Evolutionary conservation across 1,140 invertebrate species (phyloP).

Genomic region (Hypothenemus hampei): DNA sequence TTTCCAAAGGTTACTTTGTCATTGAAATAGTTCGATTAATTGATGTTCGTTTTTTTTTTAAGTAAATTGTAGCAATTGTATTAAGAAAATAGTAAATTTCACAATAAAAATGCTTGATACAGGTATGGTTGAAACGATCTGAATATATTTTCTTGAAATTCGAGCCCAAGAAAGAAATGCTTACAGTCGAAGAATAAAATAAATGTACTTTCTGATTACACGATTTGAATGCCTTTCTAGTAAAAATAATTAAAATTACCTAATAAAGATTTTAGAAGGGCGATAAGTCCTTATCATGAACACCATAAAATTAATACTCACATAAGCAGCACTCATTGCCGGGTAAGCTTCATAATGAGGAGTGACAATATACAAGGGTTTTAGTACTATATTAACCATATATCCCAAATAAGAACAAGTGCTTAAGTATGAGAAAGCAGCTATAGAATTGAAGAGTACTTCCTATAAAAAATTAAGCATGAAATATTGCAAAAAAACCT

Average conservation of each 20-base stretch:
- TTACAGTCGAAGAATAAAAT: too few species aligned
- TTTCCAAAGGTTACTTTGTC: too few species aligned
- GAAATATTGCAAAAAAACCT: not conserved
- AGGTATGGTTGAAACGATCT: too few species aligned
- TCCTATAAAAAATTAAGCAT: slow-evolving; percentile 56
- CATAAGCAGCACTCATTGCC: slow-evolving; percentile 77
- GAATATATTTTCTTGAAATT: too few species aligned
- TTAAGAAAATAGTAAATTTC: too few species aligned
- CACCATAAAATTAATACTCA: slow-evolving; percentile 55
- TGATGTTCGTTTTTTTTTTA: too few species aligned
- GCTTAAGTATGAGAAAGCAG: slow-evolving; percentile 68
- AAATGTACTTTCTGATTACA: too few species aligned
- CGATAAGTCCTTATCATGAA: not conserved
- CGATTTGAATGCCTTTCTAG: too few species aligned
- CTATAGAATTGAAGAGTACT: slow-evolving; percentile 67
- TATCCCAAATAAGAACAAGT: slow-evolving; percentile 71
- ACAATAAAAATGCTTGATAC: too few species aligned
- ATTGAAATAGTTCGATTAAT: too few species aligned
- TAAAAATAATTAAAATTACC: not conserved
- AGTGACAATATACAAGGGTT: slow-evolving; percentile 55
- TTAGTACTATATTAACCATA: slow-evolving; percentile 67
- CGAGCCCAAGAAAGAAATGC: too few species aligned
- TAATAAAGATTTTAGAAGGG: not conserved
- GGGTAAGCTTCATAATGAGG: slow-evolving; percentile 67
- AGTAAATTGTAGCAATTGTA: too few species aligned